Percentiles rank a stretch among this genome's conserved stretches.
These are phyloP conservation scores for Podiceps cristatus DNA, from an alignment of 2,113 vertebrate genomes.

Conservation along the genomic window DNA sequence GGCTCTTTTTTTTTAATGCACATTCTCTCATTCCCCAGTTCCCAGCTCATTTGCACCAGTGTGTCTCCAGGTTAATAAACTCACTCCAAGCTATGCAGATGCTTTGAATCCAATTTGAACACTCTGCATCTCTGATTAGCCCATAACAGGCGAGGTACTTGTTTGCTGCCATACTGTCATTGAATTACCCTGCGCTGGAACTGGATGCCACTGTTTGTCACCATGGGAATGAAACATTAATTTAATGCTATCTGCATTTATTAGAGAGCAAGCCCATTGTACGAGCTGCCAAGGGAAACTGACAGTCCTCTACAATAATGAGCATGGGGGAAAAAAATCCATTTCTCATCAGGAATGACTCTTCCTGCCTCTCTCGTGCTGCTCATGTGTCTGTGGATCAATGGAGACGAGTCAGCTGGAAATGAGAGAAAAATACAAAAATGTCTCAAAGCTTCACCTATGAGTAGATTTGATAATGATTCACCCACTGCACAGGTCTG, in stretches of 20 bases:
- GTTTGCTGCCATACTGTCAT: not conserved
- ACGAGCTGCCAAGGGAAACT: constrained; percentile 41
- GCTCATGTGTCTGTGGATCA: constrained; percentile 11
- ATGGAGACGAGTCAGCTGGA: constrained; percentile 25
- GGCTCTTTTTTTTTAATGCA: not conserved
- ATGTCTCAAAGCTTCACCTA: not conserved
- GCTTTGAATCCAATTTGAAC: not conserved
- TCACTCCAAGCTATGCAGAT: not conserved
- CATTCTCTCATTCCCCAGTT: not conserved
- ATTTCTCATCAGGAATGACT: constrained; percentile 51
- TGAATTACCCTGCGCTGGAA: not conserved
- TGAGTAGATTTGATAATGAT: not conserved
- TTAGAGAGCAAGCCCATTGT: constrained; percentile 34
- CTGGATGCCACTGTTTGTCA: constrained; percentile 26
- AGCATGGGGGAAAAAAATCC: not conserved
- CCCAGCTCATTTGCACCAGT: not conserved
- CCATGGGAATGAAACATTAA: constrained; percentile 47
- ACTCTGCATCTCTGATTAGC: not conserved
- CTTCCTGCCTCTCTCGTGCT: not conserved
- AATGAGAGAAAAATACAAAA: constrained; percentile 7
- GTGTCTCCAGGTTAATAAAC: not conserved
- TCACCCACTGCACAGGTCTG: not conserved
- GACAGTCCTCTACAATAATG: constrained; percentile 19
- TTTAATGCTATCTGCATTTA: constrained; percentile 50
- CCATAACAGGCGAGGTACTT: not conserved